Conservation (phyloP, 1,140 invertebrate species). For the Penaeus chinensis region DNA sequence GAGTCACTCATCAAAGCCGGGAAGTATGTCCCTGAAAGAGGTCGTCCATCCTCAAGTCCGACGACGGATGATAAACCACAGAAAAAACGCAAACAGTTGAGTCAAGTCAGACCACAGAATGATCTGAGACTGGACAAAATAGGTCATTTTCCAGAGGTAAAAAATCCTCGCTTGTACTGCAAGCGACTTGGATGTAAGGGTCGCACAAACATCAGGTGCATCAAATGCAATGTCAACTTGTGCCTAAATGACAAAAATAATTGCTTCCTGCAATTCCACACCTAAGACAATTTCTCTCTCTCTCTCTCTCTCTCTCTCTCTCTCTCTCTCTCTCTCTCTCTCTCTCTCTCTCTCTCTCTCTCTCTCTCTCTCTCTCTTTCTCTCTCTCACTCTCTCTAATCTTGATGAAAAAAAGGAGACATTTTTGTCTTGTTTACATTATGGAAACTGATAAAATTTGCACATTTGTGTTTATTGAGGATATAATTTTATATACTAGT, state of each 20-base stretch:
- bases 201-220: constrained; percentile 34
- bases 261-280: constrained; percentile 53
- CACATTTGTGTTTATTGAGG: too few species aligned
- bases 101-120: constrained; percentile 11
- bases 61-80: constrained; percentile 1
- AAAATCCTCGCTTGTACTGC: constrained; percentile 46
- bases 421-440: neutral
- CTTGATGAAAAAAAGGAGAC: too few species aligned
- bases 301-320: neutral
- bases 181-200: constrained; percentile 34
- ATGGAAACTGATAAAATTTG: neutral
- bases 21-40: constrained; percentile 21
- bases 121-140: constrained; percentile 49
- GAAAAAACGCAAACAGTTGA: constrained; percentile 15
- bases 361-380: too few species aligned
- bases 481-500: too few species aligned
- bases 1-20: constrained; percentile 27
- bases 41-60: constrained; percentile 10
- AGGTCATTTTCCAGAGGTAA: constrained; percentile 35
- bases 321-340: too few species aligned
- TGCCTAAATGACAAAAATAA: constrained; percentile 42
- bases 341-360: too few species aligned
- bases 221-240: constrained; percentile 52
- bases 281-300: neutral
- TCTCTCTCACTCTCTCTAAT: too few species aligned